Evolutionary conservation across 2,113 vertebrate species (phyloP), one percentile per base, ranked within the genome.

Genomic region (Pomatostomus ruficeps): DNA sequence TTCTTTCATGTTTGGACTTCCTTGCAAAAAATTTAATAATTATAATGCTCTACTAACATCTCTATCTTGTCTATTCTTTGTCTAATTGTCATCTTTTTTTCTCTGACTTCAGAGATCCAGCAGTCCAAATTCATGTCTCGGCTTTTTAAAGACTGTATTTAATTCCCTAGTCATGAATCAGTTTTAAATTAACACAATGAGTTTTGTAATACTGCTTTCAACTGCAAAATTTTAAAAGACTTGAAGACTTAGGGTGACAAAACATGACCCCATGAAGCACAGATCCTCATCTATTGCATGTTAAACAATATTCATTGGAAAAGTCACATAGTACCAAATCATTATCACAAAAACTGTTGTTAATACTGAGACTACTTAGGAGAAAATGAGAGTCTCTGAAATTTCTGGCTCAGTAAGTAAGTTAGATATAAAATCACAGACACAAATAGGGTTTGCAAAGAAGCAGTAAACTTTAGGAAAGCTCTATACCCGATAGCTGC

Each of bases 1-100:
- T 76, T 80, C 86, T 96, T 96, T 96, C 54, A 84, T 92, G 54
- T 95, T 91, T 96, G 92, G 82, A 78, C 38, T 74, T 88, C 24
- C 48, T 84, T 93, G 91, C 85, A 79, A 92, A 89, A 93, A 81
- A 85, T 45, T 78, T 90, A 71, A 68, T 93, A 93, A 79, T 91
- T 85, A 48, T 61, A 85, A 70, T 33, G 51, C 14, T 67, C 54
- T 59, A 48, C 31, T 51, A 82, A 79, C 36, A 55, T 66, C 42
- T 93, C 76, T 55, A 36, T 90, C 66, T 80, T 81, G 43, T 74
- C 25, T 71, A 23, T 71, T 77, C 51, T 68, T 75, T 89, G 20
- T 74, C 36, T 88, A 43, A 91, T 74, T 79, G 19, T 58, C 12
- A 43, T 49, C 4, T 68, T 92, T 95, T 81, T 81, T 78, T 66